Conservation (phyloP, 2,888 invertebrate species). For the Disparrhopalites patrizii region DNA sequence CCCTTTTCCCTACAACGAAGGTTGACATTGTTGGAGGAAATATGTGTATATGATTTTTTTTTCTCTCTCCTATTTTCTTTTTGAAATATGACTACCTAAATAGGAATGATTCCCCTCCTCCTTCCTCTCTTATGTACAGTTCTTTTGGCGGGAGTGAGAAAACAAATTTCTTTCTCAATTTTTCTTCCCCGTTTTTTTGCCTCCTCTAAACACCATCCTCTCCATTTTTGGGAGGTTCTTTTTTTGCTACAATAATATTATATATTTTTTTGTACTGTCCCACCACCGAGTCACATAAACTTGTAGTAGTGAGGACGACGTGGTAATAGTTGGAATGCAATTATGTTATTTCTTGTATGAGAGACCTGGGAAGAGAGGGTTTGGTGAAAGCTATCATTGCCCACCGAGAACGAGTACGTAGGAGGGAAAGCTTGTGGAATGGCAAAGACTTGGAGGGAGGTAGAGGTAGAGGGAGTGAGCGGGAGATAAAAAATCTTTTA, state of each 20-base stretch:
- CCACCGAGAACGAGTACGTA: not conserved
- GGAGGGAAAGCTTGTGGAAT: not conserved
- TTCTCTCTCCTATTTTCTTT: too few species aligned
- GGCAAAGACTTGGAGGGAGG: not conserved
- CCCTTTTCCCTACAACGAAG: not conserved
- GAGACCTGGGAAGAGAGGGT: too few species aligned
- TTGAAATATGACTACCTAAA: not conserved
- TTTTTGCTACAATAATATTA: too few species aligned
- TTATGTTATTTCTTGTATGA: not conserved
- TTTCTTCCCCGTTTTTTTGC: not conserved
- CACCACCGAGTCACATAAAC: too few species aligned
- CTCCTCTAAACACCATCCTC: too few species aligned
- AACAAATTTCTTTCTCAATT: not conserved
- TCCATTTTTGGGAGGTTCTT: too few species aligned
- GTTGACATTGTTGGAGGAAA: not conserved
- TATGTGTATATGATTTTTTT: too few species aligned
- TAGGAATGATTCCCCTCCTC: not conserved
- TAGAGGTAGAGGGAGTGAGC: not conserved
- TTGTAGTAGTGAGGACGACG: too few species aligned
- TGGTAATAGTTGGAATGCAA: not conserved
- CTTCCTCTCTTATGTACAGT: too few species aligned
- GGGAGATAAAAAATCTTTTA: not conserved
- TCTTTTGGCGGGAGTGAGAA: too few species aligned
- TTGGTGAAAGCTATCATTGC: too few species aligned
- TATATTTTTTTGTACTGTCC: too few species aligned